Evolutionary conservation across 1,140 invertebrate species (phyloP), one percentile per base, ranked within the genome.

Genomic region (Brachionus manjavacas): DNA sequence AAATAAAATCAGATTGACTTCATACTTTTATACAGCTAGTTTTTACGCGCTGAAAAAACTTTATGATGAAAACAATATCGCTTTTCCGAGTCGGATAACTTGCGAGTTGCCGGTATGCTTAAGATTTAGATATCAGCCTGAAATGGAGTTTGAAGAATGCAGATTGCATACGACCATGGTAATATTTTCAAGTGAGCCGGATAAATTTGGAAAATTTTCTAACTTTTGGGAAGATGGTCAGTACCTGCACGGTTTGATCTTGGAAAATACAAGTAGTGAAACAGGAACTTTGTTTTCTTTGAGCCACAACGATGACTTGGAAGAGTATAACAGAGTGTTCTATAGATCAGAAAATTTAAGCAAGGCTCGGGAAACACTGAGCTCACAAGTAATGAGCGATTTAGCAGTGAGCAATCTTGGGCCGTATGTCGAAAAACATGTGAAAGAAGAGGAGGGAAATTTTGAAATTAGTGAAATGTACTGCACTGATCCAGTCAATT

Each of bases 141-240:
- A 35, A 43, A 25, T 81, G 31, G 64, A 68, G 35, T 68, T 68
- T 64, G 14, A 16, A 25, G 9, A 81, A 39, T 64, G 16, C 25
- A 60, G 79, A 28, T 25, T 60, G 16, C 79, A 81, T 43, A 64
- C 79, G 14, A 64, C 79, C 8, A 81, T 81, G 79, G 64, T 81
- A 3, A 16, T 23, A 8, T 41, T 68, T 60, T 64, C 49, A 35
- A 81, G 25, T 43, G 79, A 81, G 7, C 0, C 2, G 20, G 52
- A 46, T 1, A 43, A 64, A 41, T 81, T 81, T 64, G 79, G 79
- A 39, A n/a, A 81, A 25, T 81, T 64, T 43, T 23, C 23, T 0
- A 64, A 81, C 25, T 81, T 81, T 81, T 81, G 79, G 79, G 3
- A 81, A 35, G 79, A 81, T 64, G 12, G 9, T 35, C 28, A 39